These are phyloP conservation scores for Lasiurus cinereus DNA, from an alignment of 2,113 vertebrate species.

Conservation along the genomic window DNA sequence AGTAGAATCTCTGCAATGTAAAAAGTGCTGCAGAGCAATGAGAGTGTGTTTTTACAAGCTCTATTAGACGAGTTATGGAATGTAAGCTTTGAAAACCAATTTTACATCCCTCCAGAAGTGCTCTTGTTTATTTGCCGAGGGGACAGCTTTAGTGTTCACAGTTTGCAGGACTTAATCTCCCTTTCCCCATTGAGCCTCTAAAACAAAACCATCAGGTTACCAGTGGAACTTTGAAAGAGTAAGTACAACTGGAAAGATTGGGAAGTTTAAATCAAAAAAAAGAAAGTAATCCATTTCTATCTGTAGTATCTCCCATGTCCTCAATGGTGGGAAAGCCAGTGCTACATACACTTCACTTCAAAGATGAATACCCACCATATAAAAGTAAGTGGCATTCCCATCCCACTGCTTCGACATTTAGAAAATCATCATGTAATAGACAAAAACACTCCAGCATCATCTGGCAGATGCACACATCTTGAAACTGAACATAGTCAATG, in stretches of 20 bases:
- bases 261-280: conserved; percentile 67
- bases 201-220: conserved; percentile 69
- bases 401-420: background rate
- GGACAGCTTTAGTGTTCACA: conserved; percentile 43
- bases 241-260: conserved; percentile 37
- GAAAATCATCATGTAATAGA: background rate
- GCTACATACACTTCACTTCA: background rate
- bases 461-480: background rate
- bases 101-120: conserved; percentile 54
- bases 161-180: conserved; percentile 69
- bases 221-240: conserved; percentile 65
- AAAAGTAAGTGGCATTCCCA: background rate
- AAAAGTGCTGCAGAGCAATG: conserved; percentile 59
- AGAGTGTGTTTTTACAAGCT: conserved; percentile 2
- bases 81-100: conserved; percentile 63
- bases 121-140: conserved; percentile 62
- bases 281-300: background rate
- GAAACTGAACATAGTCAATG: background rate
- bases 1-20: conserved; percentile 51
- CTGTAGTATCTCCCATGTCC: background rate
- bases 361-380: background rate
- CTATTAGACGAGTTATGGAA: conserved; percentile 26
- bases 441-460: background rate
- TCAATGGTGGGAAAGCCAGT: background rate
- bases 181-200: conserved; percentile 30